These are phyloP conservation scores for Neotoxoptera formosana DNA, from an alignment of 1,140 invertebrate genomes.

Conservation along the genomic window DNA sequence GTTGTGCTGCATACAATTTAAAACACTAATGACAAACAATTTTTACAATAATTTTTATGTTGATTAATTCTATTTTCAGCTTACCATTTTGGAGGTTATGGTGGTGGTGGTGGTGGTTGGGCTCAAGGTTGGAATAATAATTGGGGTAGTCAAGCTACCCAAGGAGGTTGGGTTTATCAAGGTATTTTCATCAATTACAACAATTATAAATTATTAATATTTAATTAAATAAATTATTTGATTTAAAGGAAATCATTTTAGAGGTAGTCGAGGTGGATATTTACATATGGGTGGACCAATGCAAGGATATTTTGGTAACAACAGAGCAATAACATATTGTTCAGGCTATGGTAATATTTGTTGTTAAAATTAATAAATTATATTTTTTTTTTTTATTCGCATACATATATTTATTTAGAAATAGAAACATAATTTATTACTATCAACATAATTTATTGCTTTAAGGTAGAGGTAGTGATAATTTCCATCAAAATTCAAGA, in stretches of 20 bases:
- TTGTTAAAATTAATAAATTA: background rate
- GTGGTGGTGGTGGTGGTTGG: slow-evolving; percentile 60
- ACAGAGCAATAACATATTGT: slow-evolving; percentile 42
- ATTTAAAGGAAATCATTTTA: slow-evolving; percentile 41
- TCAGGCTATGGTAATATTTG: slow-evolving; percentile 40
- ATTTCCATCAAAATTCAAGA: slow-evolving; percentile 51
- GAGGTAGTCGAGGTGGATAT: slow-evolving; percentile 50
- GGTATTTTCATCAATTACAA: slow-evolving; percentile 2
- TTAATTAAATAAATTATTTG: background rate
- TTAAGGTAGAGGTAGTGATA: slow-evolving; percentile 26
- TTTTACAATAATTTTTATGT: background rate
- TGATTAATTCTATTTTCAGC: background rate
- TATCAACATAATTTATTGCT: background rate
- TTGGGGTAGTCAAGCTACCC: slow-evolving; percentile 59
- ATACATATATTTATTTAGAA: too few species aligned
- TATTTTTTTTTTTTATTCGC: background rate
- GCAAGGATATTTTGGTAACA: slow-evolving; percentile 56
- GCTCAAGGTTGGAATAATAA: slow-evolving; percentile 60
- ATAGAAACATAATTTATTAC: background rate
- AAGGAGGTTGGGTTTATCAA: slow-evolving; percentile 56
- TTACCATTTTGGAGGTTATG: slow-evolving; percentile 51
- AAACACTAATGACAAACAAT: background rate
- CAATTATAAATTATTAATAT: background rate
- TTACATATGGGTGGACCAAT: slow-evolving; percentile 57
- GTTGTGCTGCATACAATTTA: background rate